phyloP scores from a whole-genome alignment of 2,797 vertebrate species.

The Gambusia yucatana region DNA sequence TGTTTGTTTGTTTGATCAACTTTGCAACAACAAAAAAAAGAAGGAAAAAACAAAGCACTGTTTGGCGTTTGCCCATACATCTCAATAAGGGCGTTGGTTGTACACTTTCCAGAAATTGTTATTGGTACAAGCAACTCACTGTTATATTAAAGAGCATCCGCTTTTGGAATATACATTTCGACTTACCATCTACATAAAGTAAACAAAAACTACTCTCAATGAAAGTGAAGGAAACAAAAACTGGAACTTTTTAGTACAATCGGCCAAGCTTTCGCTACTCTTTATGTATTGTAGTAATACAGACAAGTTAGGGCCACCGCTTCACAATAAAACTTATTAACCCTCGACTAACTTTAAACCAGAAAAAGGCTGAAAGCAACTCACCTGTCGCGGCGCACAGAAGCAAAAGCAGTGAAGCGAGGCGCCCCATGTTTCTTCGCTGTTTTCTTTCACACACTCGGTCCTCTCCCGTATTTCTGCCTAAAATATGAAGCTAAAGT shows the following conservation, averaged over 20 bases:
- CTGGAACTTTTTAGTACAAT: neutral
- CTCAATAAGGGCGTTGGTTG: neutral
- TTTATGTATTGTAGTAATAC: neutral
- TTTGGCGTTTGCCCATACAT: neutral
- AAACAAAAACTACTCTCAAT: neutral
- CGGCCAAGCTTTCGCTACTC: neutral
- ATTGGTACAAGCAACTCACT: neutral
- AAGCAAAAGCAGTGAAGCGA: conserved; percentile 66
- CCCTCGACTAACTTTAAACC: neutral
- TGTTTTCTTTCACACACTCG: neutral
- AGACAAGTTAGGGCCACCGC: neutral
- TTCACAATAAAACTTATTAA: neutral
- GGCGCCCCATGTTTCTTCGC: conserved; percentile 52
- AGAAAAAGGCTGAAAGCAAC: neutral
- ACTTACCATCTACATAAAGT: neutral
- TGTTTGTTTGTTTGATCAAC: neutral
- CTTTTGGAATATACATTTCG: neutral
- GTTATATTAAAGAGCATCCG: neutral
- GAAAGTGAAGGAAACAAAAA: neutral
- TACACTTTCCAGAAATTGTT: neutral
- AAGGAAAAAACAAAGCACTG: too few species aligned
- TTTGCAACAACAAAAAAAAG: too few species aligned
- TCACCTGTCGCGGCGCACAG: conserved; percentile 66
- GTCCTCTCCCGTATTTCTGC: neutral
- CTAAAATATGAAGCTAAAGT: neutral